Evolutionary conservation across 2,888 invertebrate genomes (phyloP), one percentile per base, ranked within the genome.

Genomic region (Sturmia bella): DNA sequence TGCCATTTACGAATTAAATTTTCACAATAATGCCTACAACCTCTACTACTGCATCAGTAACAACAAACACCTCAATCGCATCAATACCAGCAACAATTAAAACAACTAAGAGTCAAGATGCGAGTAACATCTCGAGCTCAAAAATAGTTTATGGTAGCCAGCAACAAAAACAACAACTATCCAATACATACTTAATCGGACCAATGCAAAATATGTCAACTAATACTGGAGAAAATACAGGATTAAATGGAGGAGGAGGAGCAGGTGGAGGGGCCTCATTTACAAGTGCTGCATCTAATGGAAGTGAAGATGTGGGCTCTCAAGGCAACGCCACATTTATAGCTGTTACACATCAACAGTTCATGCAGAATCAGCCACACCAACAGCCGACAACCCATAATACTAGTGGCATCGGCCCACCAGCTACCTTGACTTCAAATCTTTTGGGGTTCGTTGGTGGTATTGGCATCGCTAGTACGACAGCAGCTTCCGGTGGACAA

Each of bases 381-480:
- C 73, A 73, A 52, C 76, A 73, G 17, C 50, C 73, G 3, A 41
- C 73, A 45, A 69, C 69, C 27, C 78, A 75, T 50, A 82, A 70
- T 45, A 70, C 78, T 59, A 21, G 70, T 21, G 82, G 82, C 19
- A 79, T 82, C 43, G 82, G 82, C 48, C 82, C 82, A 75, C 82
- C 78, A 41, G 78, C 82, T 48, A 82, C 82, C 66, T 82, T 82
- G 74, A 82, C 82, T 66, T 82, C 82, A 32, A 82, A 82, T 79
- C 74, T 82, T 0, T 75, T 82, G 78, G 82, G 82, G 5, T 82
- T 82, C 69, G 83, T 75, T 73, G 85, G 84, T 81, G 85, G 83
- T 64, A 83, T 84, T 77, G 84, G 81, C 76, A 83, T 85, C 41
- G 84, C 75, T 17, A 77, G 77, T 21, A 84, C 78, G 1, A 75